Conservation (phyloP, 2,113 vertebrate genomes). For the Phrynosoma platyrhinos region DNA sequence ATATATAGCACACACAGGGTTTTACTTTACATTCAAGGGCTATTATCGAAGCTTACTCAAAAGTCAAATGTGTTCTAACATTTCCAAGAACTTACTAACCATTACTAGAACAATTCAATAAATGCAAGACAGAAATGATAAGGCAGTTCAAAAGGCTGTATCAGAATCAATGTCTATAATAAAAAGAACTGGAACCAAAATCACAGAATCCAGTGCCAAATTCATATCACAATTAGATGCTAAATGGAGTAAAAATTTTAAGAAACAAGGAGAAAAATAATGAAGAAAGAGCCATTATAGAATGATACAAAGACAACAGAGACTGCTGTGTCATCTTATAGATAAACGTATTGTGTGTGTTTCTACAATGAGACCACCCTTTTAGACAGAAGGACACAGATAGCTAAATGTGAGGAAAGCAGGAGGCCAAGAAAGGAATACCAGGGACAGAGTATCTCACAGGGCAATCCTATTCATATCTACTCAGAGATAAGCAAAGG, state of each 20-base stretch:
- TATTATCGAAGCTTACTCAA: not conserved
- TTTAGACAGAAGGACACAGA: not conserved
- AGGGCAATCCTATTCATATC: not conserved
- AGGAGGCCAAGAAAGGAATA: not conserved
- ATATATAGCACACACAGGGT: not conserved
- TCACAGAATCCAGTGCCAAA: too few species aligned
- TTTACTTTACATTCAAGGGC: not conserved
- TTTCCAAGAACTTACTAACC: not conserved
- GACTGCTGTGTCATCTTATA: not conserved
- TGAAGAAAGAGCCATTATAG: not conserved
- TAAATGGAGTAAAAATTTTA: not conserved
- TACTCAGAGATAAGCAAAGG: not conserved
- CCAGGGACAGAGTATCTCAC: not conserved
- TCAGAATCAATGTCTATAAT: not conserved
- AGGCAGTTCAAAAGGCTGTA: not conserved
- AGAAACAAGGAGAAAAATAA: not conserved
- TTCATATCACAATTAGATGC: not conserved
- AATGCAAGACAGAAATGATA: not conserved
- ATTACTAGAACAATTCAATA: not conserved
- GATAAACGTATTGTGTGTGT: not conserved
- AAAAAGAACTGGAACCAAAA: not conserved
- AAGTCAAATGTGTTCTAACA: not conserved
- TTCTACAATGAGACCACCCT: not conserved
- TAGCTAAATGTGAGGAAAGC: not conserved
- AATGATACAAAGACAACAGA: not conserved